Base-by-base conservation (phyloP, 2,888 invertebrate genomes). In the Sylvicola cinctus region DNA sequence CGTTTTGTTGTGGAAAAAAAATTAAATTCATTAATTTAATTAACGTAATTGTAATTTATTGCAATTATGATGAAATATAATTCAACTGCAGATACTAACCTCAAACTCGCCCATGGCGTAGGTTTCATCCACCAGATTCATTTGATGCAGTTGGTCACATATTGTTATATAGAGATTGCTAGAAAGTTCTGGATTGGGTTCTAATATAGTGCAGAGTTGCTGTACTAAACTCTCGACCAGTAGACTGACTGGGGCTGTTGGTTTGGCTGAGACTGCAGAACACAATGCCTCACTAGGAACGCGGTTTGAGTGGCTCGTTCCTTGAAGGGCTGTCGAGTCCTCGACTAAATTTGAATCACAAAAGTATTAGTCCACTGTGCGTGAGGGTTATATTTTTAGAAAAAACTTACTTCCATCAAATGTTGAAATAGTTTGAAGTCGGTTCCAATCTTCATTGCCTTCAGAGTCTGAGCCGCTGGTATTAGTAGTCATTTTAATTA, bases 81-180 rank as follows among this genome's bases (percentile, higher is more conserved):
- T 28, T 13, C 6, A 13, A 5, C 4, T 28, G 12, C 4, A 14
- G 5, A 12, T 7, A 30, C 11, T 30, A 28, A 42, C 42, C 48
- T 77, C 74, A 46, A 76, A 74, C 49, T 78, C 76, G 27, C 64
- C 65, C 64, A 70, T 67, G 4, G 64, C 61, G 43, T 74, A 78
- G 2, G 75, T 74, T 46, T 70, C 63, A 44, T 77, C 76, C 35
- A 79, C 72, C 11, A 78, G 53, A 36, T 71, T 66, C 69, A 76
- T 70, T 41, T 69, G 63, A 45, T 68, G 65, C 11, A 78, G 53
- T 51, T 69, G 70, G 42, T 70, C 66, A 45, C 77, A 78, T 41
- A 78, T 70, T 16, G 65, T 63, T 42, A 67, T 64, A 52, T 75
- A 78, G 2, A 74, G 58, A 41, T 64, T 62, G 39, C 66, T 61